phyloP scores from a whole-genome alignment of 2,113 vertebrate genomes.

The Dipodomys merriami region DNA sequence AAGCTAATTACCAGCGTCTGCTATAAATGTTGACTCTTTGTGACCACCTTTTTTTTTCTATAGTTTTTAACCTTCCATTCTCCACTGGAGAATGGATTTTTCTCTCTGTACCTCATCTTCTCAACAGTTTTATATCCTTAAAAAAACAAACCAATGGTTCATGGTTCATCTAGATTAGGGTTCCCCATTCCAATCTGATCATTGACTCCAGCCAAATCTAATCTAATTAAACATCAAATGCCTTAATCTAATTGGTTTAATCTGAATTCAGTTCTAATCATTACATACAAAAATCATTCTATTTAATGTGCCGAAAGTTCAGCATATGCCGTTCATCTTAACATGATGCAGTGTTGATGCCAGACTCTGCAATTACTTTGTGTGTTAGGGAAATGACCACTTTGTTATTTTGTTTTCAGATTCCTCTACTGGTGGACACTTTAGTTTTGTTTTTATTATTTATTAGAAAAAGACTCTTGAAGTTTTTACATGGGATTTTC shows the following conservation, averaged over 20 bases:
- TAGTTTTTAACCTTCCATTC: neutral
- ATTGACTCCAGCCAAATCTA: neutral
- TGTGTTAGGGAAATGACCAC: neutral
- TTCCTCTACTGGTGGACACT: neutral
- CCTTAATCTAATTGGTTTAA: slow-evolving; percentile 4
- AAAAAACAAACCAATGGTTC: neutral
- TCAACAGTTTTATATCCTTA: neutral
- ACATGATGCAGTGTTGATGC: neutral
- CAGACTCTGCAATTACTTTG: neutral
- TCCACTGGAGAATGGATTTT: neutral
- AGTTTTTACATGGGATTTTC: neutral
- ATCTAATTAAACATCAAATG: neutral
- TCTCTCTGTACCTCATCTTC: neutral
- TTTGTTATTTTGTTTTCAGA: neutral
- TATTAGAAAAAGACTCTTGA: neutral
- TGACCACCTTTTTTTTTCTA: neutral
- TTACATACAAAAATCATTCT: neutral
- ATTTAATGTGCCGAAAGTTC: neutral
- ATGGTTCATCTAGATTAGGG: neutral
- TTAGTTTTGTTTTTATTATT: neutral
- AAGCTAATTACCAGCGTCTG: neutral
- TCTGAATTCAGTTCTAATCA: neutral
- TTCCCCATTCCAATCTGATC: neutral
- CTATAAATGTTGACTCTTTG: neutral
- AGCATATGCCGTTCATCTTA: neutral